Evolutionary conservation across 2,113 vertebrate genomes (phyloP).

Genomic region (Pollimyrus isidori): DNA sequence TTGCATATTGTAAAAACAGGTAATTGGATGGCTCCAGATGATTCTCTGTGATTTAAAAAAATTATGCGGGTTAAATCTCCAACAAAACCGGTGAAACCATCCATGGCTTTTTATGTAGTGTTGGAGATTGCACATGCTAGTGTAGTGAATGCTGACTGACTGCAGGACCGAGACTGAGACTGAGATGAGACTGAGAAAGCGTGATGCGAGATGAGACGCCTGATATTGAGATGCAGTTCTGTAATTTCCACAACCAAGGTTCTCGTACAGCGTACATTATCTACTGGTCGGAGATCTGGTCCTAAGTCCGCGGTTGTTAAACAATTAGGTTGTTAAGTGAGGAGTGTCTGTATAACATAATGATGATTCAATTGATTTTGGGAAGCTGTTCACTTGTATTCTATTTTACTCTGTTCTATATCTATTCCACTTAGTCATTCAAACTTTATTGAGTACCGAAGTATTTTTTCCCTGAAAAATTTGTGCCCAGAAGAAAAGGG

Average conservation of each 20-base stretch:
- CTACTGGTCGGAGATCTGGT: not conserved
- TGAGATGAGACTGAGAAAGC: not conserved
- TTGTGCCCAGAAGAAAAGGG: not conserved
- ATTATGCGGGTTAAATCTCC: not conserved
- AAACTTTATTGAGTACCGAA: not conserved
- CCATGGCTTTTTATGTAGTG: not conserved
- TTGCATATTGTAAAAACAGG: too few relatives aligned
- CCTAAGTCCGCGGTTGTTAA: not conserved
- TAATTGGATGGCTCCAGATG: too few relatives aligned
- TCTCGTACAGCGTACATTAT: too few relatives aligned
- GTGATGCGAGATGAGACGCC: not conserved
- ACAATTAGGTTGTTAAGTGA: not conserved
- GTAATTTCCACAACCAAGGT: too few relatives aligned
- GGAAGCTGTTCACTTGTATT: not conserved
- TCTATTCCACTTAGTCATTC: not conserved
- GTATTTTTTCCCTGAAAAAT: not conserved
- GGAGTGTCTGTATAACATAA: not conserved
- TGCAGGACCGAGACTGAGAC: too few relatives aligned
- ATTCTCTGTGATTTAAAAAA: too few relatives aligned
- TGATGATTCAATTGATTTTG: not conserved
- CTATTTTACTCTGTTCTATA: not conserved
- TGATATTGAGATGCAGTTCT: not conserved
- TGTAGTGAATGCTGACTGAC: too few relatives aligned
- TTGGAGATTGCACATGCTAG: not conserved
- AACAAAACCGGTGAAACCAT: not conserved